A percentile compares a stretch with the other conserved stretches of the same genome.
Evolutionary conservation across 2,113 vertebrate genomes (phyloP).

Genomic region (Hiodon tergisus): DNA sequence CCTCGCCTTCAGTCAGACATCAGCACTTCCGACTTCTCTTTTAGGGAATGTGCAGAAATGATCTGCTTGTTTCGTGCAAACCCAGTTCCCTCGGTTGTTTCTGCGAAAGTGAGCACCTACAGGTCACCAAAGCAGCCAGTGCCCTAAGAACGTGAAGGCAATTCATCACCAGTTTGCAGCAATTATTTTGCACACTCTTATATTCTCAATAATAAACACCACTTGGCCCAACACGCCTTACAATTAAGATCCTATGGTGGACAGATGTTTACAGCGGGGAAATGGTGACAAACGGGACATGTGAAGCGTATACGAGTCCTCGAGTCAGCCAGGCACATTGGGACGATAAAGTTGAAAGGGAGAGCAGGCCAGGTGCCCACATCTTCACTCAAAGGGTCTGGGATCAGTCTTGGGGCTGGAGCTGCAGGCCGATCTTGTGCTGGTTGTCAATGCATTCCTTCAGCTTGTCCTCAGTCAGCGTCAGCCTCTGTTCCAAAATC

Average conservation of each 20-base stretch:
- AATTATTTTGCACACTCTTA: no score
- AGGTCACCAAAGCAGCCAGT: no score
- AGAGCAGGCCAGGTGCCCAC: not conserved
- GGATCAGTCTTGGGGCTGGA: constrained; percentile 43
- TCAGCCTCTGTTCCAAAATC: constrained; percentile 81
- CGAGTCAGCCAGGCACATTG: constrained; percentile 19
- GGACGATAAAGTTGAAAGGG: not conserved
- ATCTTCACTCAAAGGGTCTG: constrained; percentile 15
- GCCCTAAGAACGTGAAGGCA: no score
- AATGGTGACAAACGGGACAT: not conserved
- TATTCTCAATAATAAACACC: no score
- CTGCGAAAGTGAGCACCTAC: not conserved
- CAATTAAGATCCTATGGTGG: no score
- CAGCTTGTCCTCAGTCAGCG: constrained; percentile 88
- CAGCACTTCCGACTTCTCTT: not conserved
- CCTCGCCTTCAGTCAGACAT: not conserved
- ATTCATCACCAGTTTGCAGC: no score
- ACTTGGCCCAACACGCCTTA: no score
- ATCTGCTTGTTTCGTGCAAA: not conserved
- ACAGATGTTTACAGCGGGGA: not conserved
- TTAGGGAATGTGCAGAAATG: not conserved
- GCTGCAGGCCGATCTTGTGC: constrained; percentile 68
- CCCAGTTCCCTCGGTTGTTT: not conserved
- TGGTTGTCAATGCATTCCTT: constrained; percentile 89
- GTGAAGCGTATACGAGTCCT: not conserved